phyloP scores from a whole-genome alignment of 2,888 invertebrate genomes.

The Machimus atricapillus region DNA sequence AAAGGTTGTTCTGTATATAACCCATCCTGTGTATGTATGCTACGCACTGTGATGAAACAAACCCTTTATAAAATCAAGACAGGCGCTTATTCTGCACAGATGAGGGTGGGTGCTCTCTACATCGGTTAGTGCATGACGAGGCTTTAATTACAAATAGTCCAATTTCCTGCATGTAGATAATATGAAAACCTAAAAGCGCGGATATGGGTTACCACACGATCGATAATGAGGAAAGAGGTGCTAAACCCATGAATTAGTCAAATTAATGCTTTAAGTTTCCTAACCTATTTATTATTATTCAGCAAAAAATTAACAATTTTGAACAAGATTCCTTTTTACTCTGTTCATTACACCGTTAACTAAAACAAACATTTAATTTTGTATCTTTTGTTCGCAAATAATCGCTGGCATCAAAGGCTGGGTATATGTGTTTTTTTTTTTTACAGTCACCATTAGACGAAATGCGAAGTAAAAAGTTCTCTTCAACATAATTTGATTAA shows the following conservation, averaged over 20 bases:
- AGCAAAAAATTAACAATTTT: neutral
- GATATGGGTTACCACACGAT: neutral
- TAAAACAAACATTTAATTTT: neutral
- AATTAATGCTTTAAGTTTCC: neutral
- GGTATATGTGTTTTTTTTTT: neutral
- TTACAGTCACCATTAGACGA: neutral
- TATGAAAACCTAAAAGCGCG: neutral
- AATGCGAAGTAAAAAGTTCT: neutral
- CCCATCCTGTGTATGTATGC: neutral
- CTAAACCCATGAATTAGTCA: neutral
- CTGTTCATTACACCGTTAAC: neutral
- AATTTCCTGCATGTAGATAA: neutral
- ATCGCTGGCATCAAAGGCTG: neutral
- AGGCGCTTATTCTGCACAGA: neutral
- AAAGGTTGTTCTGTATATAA: neutral
- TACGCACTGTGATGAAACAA: neutral
- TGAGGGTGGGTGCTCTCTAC: neutral
- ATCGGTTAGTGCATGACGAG: neutral
- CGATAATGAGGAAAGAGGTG: neutral
- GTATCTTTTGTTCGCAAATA: neutral
- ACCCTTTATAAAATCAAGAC: neutral
- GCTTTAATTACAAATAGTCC: neutral
- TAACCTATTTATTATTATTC: neutral
- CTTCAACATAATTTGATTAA: constrained; percentile 2
- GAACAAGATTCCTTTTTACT: neutral